Evolutionary conservation across 2,113 vertebrate genomes (phyloP).

Genomic region (Lepisosteus osseus): DNA sequence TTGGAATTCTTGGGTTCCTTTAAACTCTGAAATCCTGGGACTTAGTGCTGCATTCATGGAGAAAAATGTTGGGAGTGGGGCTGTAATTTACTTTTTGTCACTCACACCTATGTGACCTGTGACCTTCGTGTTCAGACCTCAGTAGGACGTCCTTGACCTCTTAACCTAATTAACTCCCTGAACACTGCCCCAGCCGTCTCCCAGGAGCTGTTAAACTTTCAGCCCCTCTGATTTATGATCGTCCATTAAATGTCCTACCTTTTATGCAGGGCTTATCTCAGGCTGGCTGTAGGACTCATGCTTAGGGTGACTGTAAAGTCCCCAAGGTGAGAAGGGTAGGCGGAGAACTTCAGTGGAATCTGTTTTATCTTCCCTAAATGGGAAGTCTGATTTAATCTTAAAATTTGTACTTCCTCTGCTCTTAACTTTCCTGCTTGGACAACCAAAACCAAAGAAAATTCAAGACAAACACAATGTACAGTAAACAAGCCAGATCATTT

Average conservation of each 20-base stretch:
- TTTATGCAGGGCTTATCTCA: background rate
- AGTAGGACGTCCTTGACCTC: background rate
- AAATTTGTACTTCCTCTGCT: too few species aligned
- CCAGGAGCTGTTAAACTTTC: background rate
- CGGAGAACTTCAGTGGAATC: background rate
- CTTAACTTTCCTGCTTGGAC: too few species aligned
- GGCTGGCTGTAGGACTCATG: too few species aligned
- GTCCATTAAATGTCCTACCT: background rate
- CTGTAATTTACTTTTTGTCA: conserved; percentile 7
- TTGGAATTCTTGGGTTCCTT: too few species aligned
- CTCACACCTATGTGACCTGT: conserved; percentile 4
- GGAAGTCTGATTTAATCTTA: too few species aligned
- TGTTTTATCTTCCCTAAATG: too few species aligned
- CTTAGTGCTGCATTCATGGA: background rate
- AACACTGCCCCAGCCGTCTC: background rate
- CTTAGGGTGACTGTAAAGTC: background rate
- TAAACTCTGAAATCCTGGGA: too few species aligned
- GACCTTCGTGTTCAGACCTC: background rate
- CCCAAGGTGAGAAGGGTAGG: background rate
- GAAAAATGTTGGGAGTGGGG: background rate
- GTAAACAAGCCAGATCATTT: too few species aligned
- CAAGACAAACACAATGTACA: too few species aligned
- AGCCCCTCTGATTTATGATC: conserved; percentile 3
- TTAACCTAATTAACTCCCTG: background rate
- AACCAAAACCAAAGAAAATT: too few species aligned